These are phyloP conservation scores for Acanthiza pusilla DNA, from an alignment of 2,797 vertebrate species.

Conservation along the genomic window DNA sequence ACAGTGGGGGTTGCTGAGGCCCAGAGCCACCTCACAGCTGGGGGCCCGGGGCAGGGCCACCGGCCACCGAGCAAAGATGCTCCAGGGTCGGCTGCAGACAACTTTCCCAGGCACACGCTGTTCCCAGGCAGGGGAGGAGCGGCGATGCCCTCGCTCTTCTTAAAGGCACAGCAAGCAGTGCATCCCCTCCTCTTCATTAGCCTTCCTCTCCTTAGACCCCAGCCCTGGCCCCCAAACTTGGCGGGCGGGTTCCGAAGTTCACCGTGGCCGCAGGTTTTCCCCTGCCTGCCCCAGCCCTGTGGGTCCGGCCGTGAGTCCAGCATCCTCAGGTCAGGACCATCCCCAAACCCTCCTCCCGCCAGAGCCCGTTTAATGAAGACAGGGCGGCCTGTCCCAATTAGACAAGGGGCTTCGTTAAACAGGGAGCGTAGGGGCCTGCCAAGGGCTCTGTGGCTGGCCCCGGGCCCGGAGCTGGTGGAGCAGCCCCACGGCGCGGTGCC, in stretches of 20 bases:
- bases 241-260: background rate
- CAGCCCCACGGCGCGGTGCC: background rate
- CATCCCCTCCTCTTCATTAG: background rate
- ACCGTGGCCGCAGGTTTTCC: background rate
- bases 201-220: background rate
- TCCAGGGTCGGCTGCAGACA: background rate
- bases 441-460: conserved; percentile 42
- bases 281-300: background rate
- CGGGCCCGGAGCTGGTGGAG: background rate
- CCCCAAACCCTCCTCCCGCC: background rate
- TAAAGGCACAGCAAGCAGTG: conserved; percentile 38
- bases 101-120: conserved; percentile 47
- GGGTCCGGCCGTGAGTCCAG: background rate
- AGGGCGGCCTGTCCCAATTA: conserved; percentile 57
- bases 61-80: background rate
- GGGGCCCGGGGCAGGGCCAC: background rate
- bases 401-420: conserved; percentile 48
- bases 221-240: background rate
- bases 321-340: background rate
- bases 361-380: conserved; percentile 36
- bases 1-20: background rate
- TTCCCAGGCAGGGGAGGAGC: conserved; percentile 27
- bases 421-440: conserved; percentile 38
- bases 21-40: background rate
- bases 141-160: conserved; percentile 13